These are phyloP conservation scores for Oryzias melastigma DNA, from an alignment of 2,113 vertebrate genomes.

Conservation along the genomic window DNA sequence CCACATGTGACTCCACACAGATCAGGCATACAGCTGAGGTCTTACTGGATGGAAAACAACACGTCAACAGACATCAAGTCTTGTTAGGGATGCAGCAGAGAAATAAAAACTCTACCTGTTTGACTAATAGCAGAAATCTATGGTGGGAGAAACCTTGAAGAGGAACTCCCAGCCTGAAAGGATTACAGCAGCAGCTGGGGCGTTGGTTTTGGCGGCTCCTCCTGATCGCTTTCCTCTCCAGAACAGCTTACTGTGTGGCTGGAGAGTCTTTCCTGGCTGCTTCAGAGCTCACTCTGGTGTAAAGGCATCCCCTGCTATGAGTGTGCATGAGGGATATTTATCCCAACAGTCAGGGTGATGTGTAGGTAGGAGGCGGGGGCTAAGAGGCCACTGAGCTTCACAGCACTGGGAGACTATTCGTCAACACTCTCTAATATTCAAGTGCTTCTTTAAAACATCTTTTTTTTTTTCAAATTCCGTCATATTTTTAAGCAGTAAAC, in stretches of 20 bases:
- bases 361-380: constrained; percentile 24
- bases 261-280: constrained; percentile 35
- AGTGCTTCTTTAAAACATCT: background rate
- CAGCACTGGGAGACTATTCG: constrained; percentile 3
- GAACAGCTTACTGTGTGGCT: constrained; percentile 28
- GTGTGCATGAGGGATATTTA: constrained; percentile 61
- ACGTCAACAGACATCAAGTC: constrained; percentile 15
- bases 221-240: constrained; percentile 37
- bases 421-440: background rate
- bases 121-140: constrained; percentile 29
- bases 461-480: background rate
- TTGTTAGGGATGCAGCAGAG: constrained; percentile 10
- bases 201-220: constrained; percentile 34
- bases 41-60: background rate
- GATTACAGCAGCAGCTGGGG: constrained; percentile 28
- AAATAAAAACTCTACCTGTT: constrained; percentile 56
- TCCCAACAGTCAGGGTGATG: constrained; percentile 51
- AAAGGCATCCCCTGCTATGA: constrained; percentile 44
- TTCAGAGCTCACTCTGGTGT: constrained; percentile 30
- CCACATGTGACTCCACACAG: constrained; percentile 20
- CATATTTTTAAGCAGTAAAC: background rate
- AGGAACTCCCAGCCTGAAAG: constrained; percentile 33
- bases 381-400: constrained; percentile 11
- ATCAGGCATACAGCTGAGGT: constrained; percentile 2
- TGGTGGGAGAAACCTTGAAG: constrained; percentile 43